Base-by-base conservation (phyloP, 2,113 vertebrate genomes). In the Campylomormyrus tamandua region DNA sequence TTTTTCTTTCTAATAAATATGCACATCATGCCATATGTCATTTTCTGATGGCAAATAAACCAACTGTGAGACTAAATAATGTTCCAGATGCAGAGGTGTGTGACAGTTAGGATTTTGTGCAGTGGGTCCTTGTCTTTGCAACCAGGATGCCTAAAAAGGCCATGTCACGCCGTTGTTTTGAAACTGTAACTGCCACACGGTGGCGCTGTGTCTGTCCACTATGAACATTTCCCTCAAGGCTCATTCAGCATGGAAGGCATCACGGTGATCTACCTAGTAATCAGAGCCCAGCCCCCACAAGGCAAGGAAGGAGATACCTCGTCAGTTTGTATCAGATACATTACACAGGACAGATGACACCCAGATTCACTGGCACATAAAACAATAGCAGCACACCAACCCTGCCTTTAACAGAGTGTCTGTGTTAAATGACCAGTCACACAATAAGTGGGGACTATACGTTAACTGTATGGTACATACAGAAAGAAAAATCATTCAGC, bases 311-410 rank as follows among this genome's bases (percentile, higher is more conserved):
- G 83, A 17, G 89, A 90, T 19, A 86, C 35, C 49, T 2, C 17
- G 13, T 90, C 89, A 66, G 84, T 90, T 90, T 90, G 42, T 90
- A 85, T 45, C 21, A 49, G 89, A 85, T 86, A 49, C 39, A 49
- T 84, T 90, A 90, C 84, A 86, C 42, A 66, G 83, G 83, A 86
- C 77, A 90, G 21, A 24, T 17, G 89, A 90, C 86, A 66, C 89
- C 89, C 24, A 85, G 42, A 45, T 86, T 53, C 42, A 83, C 89
- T 86, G 42, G 66, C 89, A n/a, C 50, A 86, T 48, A 42, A 39
- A 58, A 89, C 48, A 83, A 58, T 66, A 27, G 89, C 85, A 7
- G 15, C 89, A 49, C 7, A 56, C 83, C 50, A 66, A 53, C 1
- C n/a, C 39, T 17, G 11, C 88, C 62, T 46, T 74, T 42, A 88